Base-by-base conservation (phyloP, 2,113 vertebrate genomes). In the Urocitellus parryii region DNA sequence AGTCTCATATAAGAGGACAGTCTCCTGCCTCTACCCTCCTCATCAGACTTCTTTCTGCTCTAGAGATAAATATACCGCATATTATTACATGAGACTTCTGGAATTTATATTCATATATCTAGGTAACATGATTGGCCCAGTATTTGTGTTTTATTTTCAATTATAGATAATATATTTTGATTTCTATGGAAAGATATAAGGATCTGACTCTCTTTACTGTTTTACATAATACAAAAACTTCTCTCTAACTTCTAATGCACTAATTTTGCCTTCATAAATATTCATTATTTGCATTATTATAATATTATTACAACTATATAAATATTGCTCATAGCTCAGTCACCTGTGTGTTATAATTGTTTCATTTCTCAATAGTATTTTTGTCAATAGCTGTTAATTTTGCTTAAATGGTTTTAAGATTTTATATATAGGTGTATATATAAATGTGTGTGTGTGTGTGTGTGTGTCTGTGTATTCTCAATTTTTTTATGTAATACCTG, bases 201-300 rank as follows among this genome's bases (percentile, higher is more conserved):
- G 74, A 68, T 1, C 7, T 90, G 16, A n/a, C 22, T 32, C 10
- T 67, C 4, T 39, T 79, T n/a, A 61, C 34, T 24, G 18, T 2
- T 82, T 12, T 10, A 17, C 37, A 25, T 78, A 78, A 51, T 24
- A 70, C 1, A 32, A 34, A 72, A 13, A 29, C 17, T 48, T 78
- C 25, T 86, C 14, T 85, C 24, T 58, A 76, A 53, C 8, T 78
- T 39, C 20, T 51, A 42, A 24, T 48, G 68, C 11, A 3, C 29
- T n/a, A 81, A 76, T 48, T 72, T 67, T 94, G 12, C n/a, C 13
- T 90, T 78, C 27, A 77, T 77, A 81, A 70, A 73, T 95, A 73
- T 58, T 73, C 17, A 68, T 12, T 29, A 11, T 83, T 74, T 63
- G 4, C 8, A 8, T 92, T 91, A 73, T 45, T 77, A 12, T 42